phyloP scores from a whole-genome alignment of 2,888 invertebrate species.

The Marronus borbonicus region DNA sequence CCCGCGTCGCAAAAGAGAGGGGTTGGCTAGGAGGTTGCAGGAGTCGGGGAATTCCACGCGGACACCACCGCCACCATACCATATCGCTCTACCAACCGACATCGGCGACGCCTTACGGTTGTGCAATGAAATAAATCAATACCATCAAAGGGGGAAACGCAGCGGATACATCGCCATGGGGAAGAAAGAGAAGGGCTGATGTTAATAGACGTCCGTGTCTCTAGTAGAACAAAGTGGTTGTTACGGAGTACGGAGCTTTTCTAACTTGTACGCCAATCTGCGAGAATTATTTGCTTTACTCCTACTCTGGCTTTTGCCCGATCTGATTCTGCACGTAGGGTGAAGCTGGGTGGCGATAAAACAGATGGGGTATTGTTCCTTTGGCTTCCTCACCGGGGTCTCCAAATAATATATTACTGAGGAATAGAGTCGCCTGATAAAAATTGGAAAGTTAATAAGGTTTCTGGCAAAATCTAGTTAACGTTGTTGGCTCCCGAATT shows the following conservation, averaged over 20 bases:
- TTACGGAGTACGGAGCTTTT: neutral
- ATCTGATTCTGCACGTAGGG: neutral
- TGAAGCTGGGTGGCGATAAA: neutral
- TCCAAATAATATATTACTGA: neutral
- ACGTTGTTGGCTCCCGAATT: no score
- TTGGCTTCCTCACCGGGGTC: neutral
- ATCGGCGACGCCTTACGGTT: slow-evolving; percentile 11
- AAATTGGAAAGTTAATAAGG: neutral
- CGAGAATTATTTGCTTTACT: no score
- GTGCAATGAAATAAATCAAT: slow-evolving; percentile 42
- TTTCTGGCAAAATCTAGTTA: neutral
- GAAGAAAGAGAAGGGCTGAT: slow-evolving; percentile 10
- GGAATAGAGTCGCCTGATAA: neutral
- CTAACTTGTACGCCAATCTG: neutral
- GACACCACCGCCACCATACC: neutral
- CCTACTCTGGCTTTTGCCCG: no score
- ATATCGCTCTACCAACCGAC: slow-evolving; percentile 15
- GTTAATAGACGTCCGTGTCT: slow-evolving; percentile 1
- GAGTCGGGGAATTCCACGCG: slow-evolving; percentile 11
- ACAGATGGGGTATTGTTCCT: slow-evolving; percentile 6
- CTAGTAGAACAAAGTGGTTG: neutral
- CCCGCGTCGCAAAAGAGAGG: neutral
- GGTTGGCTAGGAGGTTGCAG: neutral
- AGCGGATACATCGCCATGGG: neutral
- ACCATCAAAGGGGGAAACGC: slow-evolving; percentile 23